Evolutionary conservation across 2,113 vertebrate genomes (phyloP).

Genomic region (Ceratotherium simum): DNA sequence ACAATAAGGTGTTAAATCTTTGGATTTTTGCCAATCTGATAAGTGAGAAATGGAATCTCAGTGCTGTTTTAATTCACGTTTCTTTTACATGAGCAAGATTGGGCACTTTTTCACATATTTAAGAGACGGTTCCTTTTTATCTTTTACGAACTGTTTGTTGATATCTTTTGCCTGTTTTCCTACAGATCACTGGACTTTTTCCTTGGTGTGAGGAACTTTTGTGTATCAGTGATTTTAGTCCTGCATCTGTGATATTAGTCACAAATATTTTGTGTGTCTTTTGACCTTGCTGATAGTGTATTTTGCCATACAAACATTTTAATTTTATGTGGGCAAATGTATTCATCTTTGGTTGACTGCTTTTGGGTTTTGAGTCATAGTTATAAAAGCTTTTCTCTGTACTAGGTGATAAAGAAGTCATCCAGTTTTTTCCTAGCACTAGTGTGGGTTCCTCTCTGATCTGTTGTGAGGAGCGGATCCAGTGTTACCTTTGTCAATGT

Average conservation of each 20-base stretch:
- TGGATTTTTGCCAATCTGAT: rapidly evolving
- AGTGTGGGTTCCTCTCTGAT: rapidly evolving
- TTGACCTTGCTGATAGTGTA: rapidly evolving
- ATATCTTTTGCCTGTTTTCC: rapidly evolving
- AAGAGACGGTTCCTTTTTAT: not conserved
- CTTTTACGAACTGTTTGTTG: not conserved
- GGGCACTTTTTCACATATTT: not conserved
- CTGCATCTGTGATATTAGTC: rapidly evolving
- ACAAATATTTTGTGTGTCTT: rapidly evolving
- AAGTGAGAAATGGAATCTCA: not conserved
- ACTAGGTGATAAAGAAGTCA: too few species aligned
- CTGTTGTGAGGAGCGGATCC: rapidly evolving
- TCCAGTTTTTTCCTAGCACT: rapidly evolving
- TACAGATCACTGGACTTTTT: not conserved
- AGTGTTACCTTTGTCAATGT: rapidly evolving
- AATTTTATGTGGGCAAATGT: rapidly evolving
- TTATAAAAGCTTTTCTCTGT: not conserved
- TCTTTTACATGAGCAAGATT: rapidly evolving
- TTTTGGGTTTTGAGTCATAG: rapidly evolving
- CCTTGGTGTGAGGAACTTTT: not conserved
- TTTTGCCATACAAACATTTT: rapidly evolving
- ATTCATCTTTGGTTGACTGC: not conserved
- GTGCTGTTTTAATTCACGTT: rapidly evolving
- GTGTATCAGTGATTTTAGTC: rapidly evolving
- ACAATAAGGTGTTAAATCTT: rapidly evolving